Evolutionary conservation across 2,113 vertebrate genomes (phyloP).

Genomic region (Hemiprocne comata): DNA sequence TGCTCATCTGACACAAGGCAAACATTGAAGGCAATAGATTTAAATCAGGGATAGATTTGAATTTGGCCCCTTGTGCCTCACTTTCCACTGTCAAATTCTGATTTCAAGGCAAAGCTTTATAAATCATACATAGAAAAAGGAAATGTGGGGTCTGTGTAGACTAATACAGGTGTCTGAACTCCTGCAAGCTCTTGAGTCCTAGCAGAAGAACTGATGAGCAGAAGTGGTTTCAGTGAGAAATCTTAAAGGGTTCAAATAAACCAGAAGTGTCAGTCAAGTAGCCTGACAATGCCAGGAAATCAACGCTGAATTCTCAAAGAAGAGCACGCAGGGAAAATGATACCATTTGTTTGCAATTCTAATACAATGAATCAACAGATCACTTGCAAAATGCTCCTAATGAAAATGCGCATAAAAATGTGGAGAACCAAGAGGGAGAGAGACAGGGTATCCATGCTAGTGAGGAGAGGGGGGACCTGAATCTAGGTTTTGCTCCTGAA

Average conservation of each 20-base stretch:
- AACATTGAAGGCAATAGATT: background rate
- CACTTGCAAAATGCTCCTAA: constrained; percentile 63
- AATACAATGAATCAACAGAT: constrained; percentile 76
- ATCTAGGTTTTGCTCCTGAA: background rate
- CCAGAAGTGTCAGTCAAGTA: constrained; percentile 69
- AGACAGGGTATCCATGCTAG: background rate
- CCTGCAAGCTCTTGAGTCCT: background rate
- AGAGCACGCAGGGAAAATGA: constrained; percentile 51
- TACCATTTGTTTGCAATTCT: constrained; percentile 80
- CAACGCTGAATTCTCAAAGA: constrained; percentile 63
- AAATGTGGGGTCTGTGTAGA: background rate
- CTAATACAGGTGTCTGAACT: background rate
- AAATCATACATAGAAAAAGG: background rate
- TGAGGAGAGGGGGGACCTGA: background rate
- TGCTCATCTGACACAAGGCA: background rate
- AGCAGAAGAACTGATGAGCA: constrained; percentile 6
- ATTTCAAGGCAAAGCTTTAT: background rate
- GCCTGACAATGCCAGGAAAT: constrained; percentile 64
- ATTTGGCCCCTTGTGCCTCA: background rate
- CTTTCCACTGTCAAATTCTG: background rate
- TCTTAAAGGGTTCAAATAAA: constrained; percentile 66
- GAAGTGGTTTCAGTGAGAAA: background rate
- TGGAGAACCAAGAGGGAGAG: background rate
- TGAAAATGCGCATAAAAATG: constrained; percentile 66
- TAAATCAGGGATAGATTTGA: background rate